Conservation (phyloP, 2,888 invertebrate species). For the Lepetodrilus schrolli region DNA sequence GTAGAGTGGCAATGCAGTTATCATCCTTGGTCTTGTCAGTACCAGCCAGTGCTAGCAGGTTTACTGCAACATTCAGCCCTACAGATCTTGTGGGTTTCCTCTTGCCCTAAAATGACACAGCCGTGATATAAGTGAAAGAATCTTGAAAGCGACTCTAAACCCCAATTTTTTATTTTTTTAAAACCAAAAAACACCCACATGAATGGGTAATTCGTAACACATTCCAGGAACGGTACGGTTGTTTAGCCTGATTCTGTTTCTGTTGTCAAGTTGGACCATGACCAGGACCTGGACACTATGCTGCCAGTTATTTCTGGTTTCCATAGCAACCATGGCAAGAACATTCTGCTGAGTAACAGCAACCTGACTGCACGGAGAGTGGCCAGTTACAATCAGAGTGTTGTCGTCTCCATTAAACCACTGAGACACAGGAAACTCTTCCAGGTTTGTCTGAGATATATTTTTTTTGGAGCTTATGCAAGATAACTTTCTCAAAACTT, state of each 20-base stretch:
- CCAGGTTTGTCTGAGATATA: conserved; percentile 78
- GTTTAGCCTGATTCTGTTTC: neutral
- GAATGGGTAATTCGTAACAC: conserved; percentile 6
- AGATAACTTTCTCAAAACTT: neutral
- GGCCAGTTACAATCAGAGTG: conserved; percentile 89
- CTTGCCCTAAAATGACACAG: no score
- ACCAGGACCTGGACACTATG: conserved; percentile 68
- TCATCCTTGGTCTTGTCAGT: no score
- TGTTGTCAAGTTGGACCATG: conserved; percentile 58
- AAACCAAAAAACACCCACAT: conserved; percentile 4
- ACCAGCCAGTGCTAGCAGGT: no score
- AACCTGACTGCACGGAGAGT: conserved; percentile 83
- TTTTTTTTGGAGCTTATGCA: no score
- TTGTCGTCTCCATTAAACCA: conserved; percentile 82
- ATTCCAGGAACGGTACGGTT: no score
- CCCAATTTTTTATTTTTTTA: neutral
- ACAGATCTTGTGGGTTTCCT: no score
- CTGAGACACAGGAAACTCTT: conserved; percentile 82
- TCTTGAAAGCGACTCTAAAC: no score
- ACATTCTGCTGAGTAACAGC: conserved; percentile 83
- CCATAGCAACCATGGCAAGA: conserved; percentile 88
- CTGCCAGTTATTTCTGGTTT: conserved; percentile 62
- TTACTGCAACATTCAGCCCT: no score
- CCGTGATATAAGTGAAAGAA: no score
- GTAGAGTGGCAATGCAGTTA: no score